Conservation (phyloP, 2,113 vertebrate genomes). For the Lepidothrix coronata region DNA sequence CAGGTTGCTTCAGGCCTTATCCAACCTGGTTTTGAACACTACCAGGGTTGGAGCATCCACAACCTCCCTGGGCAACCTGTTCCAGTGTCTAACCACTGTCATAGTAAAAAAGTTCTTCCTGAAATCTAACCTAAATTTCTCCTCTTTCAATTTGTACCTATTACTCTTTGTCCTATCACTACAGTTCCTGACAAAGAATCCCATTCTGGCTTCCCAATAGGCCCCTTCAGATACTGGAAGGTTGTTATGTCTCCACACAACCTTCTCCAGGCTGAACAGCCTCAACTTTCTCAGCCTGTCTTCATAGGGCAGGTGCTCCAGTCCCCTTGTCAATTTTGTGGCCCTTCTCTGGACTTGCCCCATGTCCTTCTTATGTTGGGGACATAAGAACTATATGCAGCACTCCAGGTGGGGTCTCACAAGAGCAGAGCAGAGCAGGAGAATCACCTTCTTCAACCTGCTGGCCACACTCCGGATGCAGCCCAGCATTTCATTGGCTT, state of each 20-base stretch:
- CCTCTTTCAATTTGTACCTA: background rate
- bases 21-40: background rate
- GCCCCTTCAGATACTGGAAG: background rate
- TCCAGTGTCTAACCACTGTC: background rate
- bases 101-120: background rate
- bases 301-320: background rate
- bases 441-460: background rate
- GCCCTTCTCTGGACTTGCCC: background rate
- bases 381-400: background rate
- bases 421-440: background rate
- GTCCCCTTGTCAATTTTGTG: background rate
- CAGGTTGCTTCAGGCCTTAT: background rate
- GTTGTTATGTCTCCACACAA: background rate
- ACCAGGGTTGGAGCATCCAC: background rate
- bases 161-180: background rate
- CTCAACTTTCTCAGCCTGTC: background rate
- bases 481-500: background rate
- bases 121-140: background rate
- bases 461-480: background rate
- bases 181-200: background rate
- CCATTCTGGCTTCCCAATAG: accelerated
- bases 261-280: background rate
- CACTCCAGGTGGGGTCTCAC: background rate
- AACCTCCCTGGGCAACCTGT: background rate
- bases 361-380: background rate